Evolutionary conservation across 2,797 vertebrate genomes (phyloP).

Genomic region (Tragopan temminckii): DNA sequence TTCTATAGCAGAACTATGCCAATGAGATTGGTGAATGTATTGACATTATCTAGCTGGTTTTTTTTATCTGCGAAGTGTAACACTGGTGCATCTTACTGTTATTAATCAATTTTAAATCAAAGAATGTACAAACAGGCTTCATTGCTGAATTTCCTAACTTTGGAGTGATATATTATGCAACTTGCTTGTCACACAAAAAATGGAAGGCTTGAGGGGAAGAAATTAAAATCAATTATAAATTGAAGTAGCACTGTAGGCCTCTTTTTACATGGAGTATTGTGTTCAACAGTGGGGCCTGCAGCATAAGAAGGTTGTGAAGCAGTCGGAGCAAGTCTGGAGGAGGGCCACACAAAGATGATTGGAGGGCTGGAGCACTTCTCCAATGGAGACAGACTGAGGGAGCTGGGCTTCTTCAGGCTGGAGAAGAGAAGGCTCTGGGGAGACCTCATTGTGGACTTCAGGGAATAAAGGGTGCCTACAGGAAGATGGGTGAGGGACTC

Average conservation of each 20-base stretch:
- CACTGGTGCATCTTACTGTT: slow-evolving; percentile 30
- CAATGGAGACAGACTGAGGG: not conserved
- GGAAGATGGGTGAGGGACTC: not conserved
- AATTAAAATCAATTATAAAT: slow-evolving; percentile 52
- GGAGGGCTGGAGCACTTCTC: not conserved
- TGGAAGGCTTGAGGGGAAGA: slow-evolving; percentile 43
- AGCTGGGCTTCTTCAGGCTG: not conserved
- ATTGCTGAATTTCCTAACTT: slow-evolving; percentile 35
- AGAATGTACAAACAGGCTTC: slow-evolving; percentile 50
- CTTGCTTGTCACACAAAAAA: slow-evolving; percentile 60
- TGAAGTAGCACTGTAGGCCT: slow-evolving; percentile 11
- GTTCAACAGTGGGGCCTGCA: not conserved
- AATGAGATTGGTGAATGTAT: slow-evolving; percentile 53
- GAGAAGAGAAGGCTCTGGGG: not conserved
- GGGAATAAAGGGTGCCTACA: not conserved
- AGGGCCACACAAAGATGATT: not conserved
- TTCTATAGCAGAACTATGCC: slow-evolving; percentile 7
- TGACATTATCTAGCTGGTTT: slow-evolving; percentile 39
- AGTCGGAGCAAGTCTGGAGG: not conserved
- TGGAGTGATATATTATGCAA: slow-evolving; percentile 65
- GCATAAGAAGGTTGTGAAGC: not conserved
- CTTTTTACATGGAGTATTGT: not conserved
- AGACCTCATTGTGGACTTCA: not conserved
- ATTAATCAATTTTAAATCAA: slow-evolving; percentile 66
- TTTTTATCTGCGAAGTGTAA: slow-evolving; percentile 37